Base-by-base conservation (phyloP, 2,797 vertebrate species). In the Knipowitschia caucasica region DNA sequence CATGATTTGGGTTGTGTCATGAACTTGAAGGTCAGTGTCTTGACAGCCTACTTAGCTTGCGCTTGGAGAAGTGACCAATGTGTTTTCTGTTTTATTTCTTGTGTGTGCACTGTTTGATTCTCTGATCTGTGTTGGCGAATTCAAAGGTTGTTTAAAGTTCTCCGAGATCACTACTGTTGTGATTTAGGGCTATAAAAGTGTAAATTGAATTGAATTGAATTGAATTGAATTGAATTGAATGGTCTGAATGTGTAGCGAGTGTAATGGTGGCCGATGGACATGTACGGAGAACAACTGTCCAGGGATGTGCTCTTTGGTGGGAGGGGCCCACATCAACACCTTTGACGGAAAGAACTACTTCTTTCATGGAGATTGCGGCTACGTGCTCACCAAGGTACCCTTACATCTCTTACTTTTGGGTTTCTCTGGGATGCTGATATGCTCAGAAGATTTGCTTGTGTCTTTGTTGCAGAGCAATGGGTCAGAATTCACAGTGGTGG, bases 331-430 rank as follows among this genome's bases (percentile, higher is more conserved):
- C 35, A 31, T 94, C 31, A 89, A 78, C 52, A 93, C 92, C 0
- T 94, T 89, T 0, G 93, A 95, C 75, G 89, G 83, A 10, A 92
- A 92, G 56, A 52, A 64, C 20, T 95, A 88, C 76, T 89, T 80
- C 47, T 93, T 94, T 71, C 91, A 94, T 17, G 93, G 93, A 40
- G 91, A 91, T 56, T 95, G 94, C 51, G 77, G 87, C 24, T 95
- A 93, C 18, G 45, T 94, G 31, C 77, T 95, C 49, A 69, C 91
- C 27, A 69, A 82, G 77, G 83, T 0, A 35, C 2, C 21, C 25
- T n/a, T 10, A 18, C 1, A 20, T 39, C 36, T n/a, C n/a, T n/a
- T n/a, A n/a, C n/a, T n/a, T n/a, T n/a, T 4, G 3, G 11, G 3
- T 14, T 10, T 33, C 8, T 7, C 30, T 14, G 11, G 11, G 5